Percentiles rank a stretch among this genome's conserved stretches.
Evolutionary conservation across 2,797 vertebrate species (phyloP).

Genomic region (Leptatherina wallacei): DNA sequence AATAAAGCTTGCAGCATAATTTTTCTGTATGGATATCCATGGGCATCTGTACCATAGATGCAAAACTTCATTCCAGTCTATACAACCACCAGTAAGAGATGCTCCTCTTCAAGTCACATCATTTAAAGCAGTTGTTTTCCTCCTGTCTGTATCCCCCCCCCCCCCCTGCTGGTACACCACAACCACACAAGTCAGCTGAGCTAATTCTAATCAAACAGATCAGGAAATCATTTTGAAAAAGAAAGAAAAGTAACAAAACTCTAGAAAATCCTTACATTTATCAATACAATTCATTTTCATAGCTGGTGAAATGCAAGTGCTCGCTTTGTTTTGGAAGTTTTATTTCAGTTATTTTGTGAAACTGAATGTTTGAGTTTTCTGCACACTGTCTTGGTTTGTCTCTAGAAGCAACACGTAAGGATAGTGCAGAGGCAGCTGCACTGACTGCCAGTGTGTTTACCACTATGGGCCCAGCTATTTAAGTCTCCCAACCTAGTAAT

Average conservation of each 20-base stretch:
- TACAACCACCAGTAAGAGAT: neutral
- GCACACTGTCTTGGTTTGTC: slow-evolving; percentile 37
- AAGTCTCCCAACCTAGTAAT: slow-evolving; percentile 76
- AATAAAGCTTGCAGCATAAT: neutral
- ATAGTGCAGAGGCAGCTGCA: slow-evolving; percentile 61
- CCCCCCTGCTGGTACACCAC: neutral
- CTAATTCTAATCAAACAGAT: neutral
- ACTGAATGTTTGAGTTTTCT: slow-evolving; percentile 55
- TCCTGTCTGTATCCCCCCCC: neutral
- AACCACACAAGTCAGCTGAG: neutral
- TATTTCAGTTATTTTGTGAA: slow-evolving; percentile 27
- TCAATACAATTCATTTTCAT: slow-evolving; percentile 5
- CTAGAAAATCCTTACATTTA: neutral
- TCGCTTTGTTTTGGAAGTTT: slow-evolving; percentile 11
- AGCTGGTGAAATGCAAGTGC: slow-evolving; percentile 17
- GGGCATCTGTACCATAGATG: neutral
- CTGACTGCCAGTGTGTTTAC: slow-evolving; percentile 73
- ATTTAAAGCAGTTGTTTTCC: neutral
- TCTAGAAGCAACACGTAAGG: slow-evolving; percentile 43
- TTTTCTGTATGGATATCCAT: neutral
- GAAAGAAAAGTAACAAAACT: neutral
- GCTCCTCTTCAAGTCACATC: neutral
- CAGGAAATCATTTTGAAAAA: neutral
- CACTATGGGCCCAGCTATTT: slow-evolving; percentile 78
- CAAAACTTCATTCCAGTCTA: neutral